Evolutionary conservation across 2,888 invertebrate genomes (phyloP).

Genomic region (Pemphredon lugubris): DNA sequence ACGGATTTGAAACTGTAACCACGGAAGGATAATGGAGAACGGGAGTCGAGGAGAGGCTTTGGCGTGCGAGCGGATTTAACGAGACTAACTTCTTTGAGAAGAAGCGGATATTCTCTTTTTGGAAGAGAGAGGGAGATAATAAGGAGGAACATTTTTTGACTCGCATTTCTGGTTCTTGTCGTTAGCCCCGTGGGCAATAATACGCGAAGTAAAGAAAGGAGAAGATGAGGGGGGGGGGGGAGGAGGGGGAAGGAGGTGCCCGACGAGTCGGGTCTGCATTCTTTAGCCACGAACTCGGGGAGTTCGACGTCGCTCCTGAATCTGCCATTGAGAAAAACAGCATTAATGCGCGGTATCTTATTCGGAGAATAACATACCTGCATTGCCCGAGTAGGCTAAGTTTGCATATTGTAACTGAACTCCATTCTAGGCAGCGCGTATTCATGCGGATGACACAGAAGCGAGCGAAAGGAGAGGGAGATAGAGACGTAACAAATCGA

Average conservation of each 20-base stretch:
- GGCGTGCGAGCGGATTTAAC: background rate
- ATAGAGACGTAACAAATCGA: too few relatives aligned
- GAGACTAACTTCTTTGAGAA: background rate
- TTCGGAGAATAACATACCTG: background rate
- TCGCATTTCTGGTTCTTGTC: constrained; percentile 23
- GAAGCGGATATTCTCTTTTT: background rate
- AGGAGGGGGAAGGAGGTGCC: too few relatives aligned
- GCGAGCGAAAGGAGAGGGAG: too few relatives aligned
- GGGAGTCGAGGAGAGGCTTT: background rate
- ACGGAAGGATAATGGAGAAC: background rate
- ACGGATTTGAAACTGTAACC: background rate
- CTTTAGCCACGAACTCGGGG: constrained; percentile 37
- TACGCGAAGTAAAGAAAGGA: constrained; percentile 13
- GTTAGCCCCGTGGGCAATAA: constrained; percentile 38
- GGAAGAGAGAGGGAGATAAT: background rate
- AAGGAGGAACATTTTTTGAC: constrained; percentile 21
- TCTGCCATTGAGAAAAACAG: constrained; percentile 37
- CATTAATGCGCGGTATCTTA: constrained; percentile 20
- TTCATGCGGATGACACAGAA: too few relatives aligned
- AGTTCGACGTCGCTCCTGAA: constrained; percentile 34
- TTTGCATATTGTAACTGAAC: background rate
- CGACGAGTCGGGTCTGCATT: constrained; percentile 45
- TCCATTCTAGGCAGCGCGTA: too few relatives aligned
- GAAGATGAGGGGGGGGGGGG: background rate
- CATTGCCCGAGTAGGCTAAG: constrained; percentile 3